Evolutionary conservation across 2,797 vertebrate genomes (phyloP), one percentile per base, ranked within the genome.

Genomic region (Acomys russatus): DNA sequence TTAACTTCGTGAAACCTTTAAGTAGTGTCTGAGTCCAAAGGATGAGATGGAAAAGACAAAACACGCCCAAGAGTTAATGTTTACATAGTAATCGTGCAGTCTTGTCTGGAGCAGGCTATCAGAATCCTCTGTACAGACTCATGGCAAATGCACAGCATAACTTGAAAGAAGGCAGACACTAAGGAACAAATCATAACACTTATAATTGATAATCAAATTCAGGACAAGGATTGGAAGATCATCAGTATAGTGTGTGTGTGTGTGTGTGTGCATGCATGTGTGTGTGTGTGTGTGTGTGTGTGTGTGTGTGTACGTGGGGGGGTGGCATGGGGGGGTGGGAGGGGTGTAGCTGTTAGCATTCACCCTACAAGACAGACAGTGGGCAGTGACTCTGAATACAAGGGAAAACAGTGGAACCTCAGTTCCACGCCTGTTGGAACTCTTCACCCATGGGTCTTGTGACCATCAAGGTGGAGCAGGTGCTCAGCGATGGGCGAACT

Each of bases 381-480:
- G 5, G 28, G 20, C 6, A n/a, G 3, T 4, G 70, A 12, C 15
- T 74, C 6, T 66, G 88, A 66, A 18, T 18, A 4, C 18, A 63
- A 30, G 33, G 73, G 49, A 0, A 38, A 28, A 18, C 0, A 6
- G 14, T 0, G 51, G 35, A 30, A 6, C 44, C 54, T 1, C 6
- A 20, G 3, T 1, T 49, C 7, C 8, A 1, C 1, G 2, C 59
- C 54, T 28, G 54, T 6, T 0, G 9, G 10, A 28, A 8, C 0
- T 30, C 78, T 56, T 49, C 30, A 10, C 6, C 20, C 76, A 0
- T 2, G 56, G 14, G 3, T 18, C 20, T 61, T 89, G 70, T 93
- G 68, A 83, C 63, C 1, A 0, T 3, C 10, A 92, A 99, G 98
- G 98, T 97, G 38, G 98, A 98, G 87, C 94, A 95, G 73, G 59